These are phyloP conservation scores for Orientallactaga sibirica DNA, from an alignment of 2,797 vertebrate genomes.

Conservation along the genomic window DNA sequence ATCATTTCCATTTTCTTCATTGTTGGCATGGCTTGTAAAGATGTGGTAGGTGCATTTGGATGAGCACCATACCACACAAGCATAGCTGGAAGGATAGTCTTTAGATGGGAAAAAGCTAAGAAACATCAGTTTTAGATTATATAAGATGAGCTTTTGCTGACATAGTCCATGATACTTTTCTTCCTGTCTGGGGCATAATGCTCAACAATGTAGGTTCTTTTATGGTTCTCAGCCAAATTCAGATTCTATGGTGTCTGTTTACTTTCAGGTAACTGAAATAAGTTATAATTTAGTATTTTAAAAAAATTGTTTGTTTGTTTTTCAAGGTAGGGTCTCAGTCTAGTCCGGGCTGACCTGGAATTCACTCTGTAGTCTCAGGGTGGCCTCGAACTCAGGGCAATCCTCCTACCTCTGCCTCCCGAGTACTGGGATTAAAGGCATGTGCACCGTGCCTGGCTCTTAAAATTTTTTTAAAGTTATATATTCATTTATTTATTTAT, in stretches of 20 bases:
- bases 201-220: neutral
- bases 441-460: no score
- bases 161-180: neutral
- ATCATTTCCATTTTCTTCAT: slow-evolving; percentile 21
- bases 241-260: slow-evolving; percentile 24
- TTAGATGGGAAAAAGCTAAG: slow-evolving; percentile 5
- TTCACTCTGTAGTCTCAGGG: no score
- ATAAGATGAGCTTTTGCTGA: slow-evolving; percentile 19
- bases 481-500: neutral
- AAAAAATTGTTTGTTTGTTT: no score
- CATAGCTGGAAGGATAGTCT: neutral
- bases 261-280: slow-evolving; percentile 38
- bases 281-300: neutral
- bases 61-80: slow-evolving; percentile 16
- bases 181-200: neutral
- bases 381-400: no score
- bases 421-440: no score
- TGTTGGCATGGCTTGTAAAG: neutral
- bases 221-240: slow-evolving; percentile 18
- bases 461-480: no score
- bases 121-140: slow-evolving; percentile 1
- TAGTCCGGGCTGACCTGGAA: no score
- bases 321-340: no score
- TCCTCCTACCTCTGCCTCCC: no score
- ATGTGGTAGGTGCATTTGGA: neutral